Percentiles rank a stretch among this genome's conserved stretches.
phyloP scores from a whole-genome alignment of 2,113 vertebrate species.

The Callipepla squamata region DNA sequence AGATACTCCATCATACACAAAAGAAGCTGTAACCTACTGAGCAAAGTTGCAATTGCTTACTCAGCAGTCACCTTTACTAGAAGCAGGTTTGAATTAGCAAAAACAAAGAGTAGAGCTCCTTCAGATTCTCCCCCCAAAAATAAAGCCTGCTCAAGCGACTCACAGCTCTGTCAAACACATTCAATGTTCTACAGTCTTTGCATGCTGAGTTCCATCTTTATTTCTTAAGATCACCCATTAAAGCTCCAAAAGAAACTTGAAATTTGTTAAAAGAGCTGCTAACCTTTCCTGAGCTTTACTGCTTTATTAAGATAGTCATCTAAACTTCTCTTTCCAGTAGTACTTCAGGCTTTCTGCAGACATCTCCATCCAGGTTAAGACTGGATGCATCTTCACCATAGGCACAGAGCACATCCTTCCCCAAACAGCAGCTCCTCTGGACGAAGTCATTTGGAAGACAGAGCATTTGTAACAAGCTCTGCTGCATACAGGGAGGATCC shows the following conservation, averaged over 20 bases:
- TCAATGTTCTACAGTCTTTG: background rate
- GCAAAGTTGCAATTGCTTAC: background rate
- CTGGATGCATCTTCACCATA: background rate
- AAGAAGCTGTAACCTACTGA: background rate
- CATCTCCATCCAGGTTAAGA: background rate
- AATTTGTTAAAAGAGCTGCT: background rate
- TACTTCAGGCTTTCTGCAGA: background rate
- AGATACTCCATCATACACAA: background rate
- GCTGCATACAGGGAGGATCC: background rate
- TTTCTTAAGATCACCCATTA: background rate
- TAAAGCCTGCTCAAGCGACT: background rate
- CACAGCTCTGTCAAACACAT: accelerated
- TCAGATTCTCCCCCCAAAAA: background rate
- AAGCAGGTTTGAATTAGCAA: background rate
- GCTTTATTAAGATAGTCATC: background rate
- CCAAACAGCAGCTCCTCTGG: background rate
- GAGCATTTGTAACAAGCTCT: background rate
- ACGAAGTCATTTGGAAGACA: background rate
- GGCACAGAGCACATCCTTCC: background rate
- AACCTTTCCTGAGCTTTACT: background rate
- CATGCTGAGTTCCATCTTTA: background rate
- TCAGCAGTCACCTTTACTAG: background rate
- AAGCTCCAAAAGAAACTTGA: background rate
- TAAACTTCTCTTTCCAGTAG: background rate
- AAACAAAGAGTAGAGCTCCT: background rate